A percentile compares a stretch with the other conserved stretches of the same genome.
These are phyloP conservation scores for Penaeus chinensis DNA, from an alignment of 1,140 invertebrate species.

Conservation along the genomic window DNA sequence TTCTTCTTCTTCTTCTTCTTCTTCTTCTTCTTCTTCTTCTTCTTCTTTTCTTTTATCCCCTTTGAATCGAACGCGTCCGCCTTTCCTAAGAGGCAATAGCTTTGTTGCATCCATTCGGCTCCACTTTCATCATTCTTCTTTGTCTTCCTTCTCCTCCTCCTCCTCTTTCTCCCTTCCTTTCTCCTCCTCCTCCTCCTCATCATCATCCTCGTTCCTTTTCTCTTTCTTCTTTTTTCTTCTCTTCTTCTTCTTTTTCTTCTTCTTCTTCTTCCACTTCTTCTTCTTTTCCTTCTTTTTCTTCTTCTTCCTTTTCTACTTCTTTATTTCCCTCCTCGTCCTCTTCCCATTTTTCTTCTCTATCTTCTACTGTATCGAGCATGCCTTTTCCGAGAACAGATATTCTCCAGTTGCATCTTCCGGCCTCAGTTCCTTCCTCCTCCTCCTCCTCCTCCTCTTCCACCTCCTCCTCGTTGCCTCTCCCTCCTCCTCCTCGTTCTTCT, in stretches of 20 bases:
- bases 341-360: too few relatives aligned
- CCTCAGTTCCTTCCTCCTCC: too few relatives aligned
- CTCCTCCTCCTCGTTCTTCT: not conserved
- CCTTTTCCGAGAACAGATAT: not conserved
- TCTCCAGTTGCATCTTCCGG: not conserved
- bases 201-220: constrained; percentile 63
- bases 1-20: too few relatives aligned
- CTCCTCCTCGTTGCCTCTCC: not conserved
- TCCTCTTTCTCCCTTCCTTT: not conserved
- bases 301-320: not conserved
- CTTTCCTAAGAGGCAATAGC: too few relatives aligned
- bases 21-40: not conserved
- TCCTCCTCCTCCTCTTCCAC: not conserved
- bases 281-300: not conserved
- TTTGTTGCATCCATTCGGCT: too few relatives aligned
- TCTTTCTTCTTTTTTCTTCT: not conserved
- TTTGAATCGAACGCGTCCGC: too few relatives aligned
- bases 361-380: too few relatives aligned
- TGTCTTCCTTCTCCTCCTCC: constrained; percentile 69
- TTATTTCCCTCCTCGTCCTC: not conserved
- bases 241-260: not conserved
- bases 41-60: constrained; percentile 81
- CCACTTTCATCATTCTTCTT: too few relatives aligned
- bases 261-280: not conserved
- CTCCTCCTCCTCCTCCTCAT: constrained; percentile 81